Evolutionary conservation across 2,113 vertebrate species (phyloP).

Genomic region (Xiphophorus couchianus): DNA sequence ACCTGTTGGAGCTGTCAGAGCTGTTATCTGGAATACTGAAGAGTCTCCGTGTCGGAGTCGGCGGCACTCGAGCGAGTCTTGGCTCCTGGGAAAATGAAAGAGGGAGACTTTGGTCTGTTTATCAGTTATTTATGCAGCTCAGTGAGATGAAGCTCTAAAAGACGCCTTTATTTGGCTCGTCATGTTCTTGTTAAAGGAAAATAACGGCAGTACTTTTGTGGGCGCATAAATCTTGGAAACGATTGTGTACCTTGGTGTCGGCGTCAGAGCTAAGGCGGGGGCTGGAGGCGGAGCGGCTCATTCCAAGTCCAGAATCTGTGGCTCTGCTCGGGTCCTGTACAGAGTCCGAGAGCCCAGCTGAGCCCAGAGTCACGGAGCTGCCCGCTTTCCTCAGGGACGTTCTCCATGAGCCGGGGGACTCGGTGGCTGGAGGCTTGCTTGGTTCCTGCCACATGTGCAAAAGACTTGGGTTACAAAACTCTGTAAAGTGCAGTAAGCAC

Average conservation of each 20-base stretch:
- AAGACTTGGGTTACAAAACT: neutral
- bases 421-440: slow-evolving; percentile 60
- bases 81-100: slow-evolving; percentile 72
- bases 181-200: neutral
- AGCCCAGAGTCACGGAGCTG: slow-evolving; percentile 80
- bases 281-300: slow-evolving; percentile 83
- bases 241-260: slow-evolving; percentile 74
- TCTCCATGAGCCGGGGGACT: slow-evolving; percentile 81
- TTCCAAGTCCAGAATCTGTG: slow-evolving; percentile 63
- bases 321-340: slow-evolving; percentile 64
- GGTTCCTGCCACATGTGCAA: slow-evolving; percentile 56
- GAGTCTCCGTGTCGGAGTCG: slow-evolving; percentile 79
- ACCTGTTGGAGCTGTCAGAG: slow-evolving; percentile 80
- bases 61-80: slow-evolving; percentile 79
- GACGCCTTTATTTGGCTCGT: slow-evolving; percentile 28
- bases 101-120: slow-evolving; percentile 3
- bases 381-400: slow-evolving; percentile 81
- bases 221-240: slow-evolving; percentile 15
- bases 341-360: slow-evolving; percentile 68
- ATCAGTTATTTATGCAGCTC: slow-evolving; percentile 18
- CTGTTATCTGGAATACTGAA: slow-evolving; percentile 79
- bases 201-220: neutral
- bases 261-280: slow-evolving; percentile 81
- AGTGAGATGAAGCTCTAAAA: slow-evolving; percentile 15
- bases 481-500: neutral